Percentiles rank a stretch among this genome's conserved stretches.
Evolutionary conservation across 2,888 invertebrate genomes (phyloP).

Genomic region (Aquatica leii): DNA sequence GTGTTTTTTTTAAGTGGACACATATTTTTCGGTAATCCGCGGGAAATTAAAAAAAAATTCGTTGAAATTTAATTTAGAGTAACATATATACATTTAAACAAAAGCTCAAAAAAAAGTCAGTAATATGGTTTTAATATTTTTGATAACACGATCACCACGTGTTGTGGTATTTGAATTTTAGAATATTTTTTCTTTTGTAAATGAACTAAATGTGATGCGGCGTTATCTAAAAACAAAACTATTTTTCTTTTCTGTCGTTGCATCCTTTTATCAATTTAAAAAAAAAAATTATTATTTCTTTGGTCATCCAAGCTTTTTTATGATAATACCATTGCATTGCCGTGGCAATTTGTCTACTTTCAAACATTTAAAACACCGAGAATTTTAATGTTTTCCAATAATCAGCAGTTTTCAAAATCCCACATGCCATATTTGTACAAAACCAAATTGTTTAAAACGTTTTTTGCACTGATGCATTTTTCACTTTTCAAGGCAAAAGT

Average conservation of each 20-base stretch:
- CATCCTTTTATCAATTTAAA: conserved; percentile 28
- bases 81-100: too few species aligned
- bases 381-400: conserved; percentile 39
- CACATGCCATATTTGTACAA: conserved; percentile 39
- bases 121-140: conserved; percentile 24
- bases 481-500: conserved; percentile 43
- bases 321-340: conserved; percentile 38
- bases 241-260: conserved; percentile 32
- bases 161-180: conserved; percentile 31
- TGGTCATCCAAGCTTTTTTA: too few species aligned
- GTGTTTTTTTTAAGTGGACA: too few species aligned
- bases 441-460: conserved; percentile 40
- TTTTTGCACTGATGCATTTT: conserved; percentile 41
- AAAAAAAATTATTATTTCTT: conserved; percentile 35
- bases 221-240: conserved; percentile 31
- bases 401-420: conserved; percentile 39
- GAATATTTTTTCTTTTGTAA: conserved; percentile 27
- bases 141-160: conserved; percentile 26
- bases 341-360: conserved; percentile 41
- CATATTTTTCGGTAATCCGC: too few species aligned
- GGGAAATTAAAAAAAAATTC: too few species aligned
- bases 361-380: conserved; percentile 18
- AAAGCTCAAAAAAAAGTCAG: too few species aligned
- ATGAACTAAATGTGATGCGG: conserved; percentile 27
- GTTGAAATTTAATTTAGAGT: too few species aligned